phyloP scores from a whole-genome alignment of 30 jellyfish, hydroid and myxozoan genomes.

The Chironex yamaguchii region DNA sequence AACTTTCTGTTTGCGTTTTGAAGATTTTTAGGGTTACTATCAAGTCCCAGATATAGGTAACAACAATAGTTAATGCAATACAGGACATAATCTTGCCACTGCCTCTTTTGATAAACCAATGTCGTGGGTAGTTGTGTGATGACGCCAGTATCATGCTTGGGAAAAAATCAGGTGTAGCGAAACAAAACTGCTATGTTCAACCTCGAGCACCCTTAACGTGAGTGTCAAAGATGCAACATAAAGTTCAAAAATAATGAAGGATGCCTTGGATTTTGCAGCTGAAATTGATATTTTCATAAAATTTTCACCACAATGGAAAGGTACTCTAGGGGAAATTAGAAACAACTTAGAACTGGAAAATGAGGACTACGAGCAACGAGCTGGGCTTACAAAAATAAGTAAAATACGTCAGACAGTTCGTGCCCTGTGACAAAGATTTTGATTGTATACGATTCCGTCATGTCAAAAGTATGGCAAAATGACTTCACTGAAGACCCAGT shows the following conservation, averaged over 20 bases:
- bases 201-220: not conserved
- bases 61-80: not conserved
- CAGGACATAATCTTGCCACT: not conserved
- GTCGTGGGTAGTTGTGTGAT: not conserved
- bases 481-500: not conserved
- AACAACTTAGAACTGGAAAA: not conserved
- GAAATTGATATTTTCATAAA: not conserved
- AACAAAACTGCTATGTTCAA: not conserved
- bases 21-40: not conserved
- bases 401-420: not conserved
- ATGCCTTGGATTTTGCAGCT: not conserved
- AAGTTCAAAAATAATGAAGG: not conserved
- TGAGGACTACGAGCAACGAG: not conserved
- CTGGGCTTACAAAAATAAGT: not conserved
- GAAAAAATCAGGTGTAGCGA: conserved; percentile 19
- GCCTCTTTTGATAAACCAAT: not conserved
- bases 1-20: not conserved
- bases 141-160: not conserved
- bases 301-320: not conserved
- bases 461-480: not conserved
- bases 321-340: not conserved
- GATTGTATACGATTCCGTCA: not conserved
- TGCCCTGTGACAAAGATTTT: too few relatives aligned
- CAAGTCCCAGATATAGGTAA: not conserved
- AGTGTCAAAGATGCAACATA: not conserved